A percentile compares a stretch with the other conserved stretches of the same genome.
phyloP scores from a whole-genome alignment of 2,113 vertebrate species.

The Plecturocebus donacophilus region DNA sequence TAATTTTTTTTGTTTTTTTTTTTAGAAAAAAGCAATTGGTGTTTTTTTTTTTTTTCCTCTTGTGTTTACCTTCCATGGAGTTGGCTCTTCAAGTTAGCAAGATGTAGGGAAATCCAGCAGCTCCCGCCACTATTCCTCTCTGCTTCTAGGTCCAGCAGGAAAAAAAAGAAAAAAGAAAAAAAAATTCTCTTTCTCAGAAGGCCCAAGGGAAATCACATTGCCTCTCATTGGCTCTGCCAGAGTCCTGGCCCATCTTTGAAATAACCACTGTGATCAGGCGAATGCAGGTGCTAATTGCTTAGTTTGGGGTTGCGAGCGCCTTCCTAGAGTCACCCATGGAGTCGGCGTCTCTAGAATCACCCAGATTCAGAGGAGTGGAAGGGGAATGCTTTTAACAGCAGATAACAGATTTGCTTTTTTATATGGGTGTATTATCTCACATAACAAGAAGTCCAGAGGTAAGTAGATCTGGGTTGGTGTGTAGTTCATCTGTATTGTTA shows the following conservation, averaged over 20 bases:
- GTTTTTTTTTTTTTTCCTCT: neutral
- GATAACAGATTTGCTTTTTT: neutral
- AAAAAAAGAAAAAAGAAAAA: neutral
- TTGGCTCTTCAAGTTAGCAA: neutral
- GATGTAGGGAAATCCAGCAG: neutral
- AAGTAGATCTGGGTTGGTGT: neutral
- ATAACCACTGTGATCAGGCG: neutral
- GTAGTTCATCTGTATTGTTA: too few relatives aligned
- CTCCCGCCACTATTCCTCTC: neutral
- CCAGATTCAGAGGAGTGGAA: neutral
- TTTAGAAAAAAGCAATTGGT: too few relatives aligned
- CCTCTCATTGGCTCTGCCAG: neutral
- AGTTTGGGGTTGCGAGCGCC: neutral
- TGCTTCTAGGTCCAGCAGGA: neutral
- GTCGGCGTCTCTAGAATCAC: neutral
- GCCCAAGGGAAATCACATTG: neutral
- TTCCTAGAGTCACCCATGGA: neutral
- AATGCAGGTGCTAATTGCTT: neutral
- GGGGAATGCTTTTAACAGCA: neutral
- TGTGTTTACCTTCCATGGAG: neutral
- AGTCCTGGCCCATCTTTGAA: neutral
- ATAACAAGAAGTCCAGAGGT: neutral
- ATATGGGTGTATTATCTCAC: neutral
- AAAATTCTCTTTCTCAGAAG: neutral
- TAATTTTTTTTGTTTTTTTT: neutral